These are phyloP conservation scores for Acyrthosiphon pisum DNA, from an alignment of 1,140 invertebrate genomes.

Conservation along the genomic window DNA sequence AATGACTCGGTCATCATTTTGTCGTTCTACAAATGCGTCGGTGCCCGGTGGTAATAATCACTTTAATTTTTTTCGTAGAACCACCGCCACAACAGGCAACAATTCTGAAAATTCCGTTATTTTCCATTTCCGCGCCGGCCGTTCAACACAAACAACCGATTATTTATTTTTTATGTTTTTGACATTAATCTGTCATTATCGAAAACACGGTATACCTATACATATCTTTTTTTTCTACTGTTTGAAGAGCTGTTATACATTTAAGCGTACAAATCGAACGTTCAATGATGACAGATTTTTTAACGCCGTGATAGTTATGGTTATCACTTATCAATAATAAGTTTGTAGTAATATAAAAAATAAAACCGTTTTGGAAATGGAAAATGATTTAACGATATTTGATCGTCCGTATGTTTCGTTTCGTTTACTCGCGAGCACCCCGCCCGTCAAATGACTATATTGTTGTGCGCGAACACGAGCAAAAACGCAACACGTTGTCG, in stretches of 20 bases:
- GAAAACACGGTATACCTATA: not conserved
- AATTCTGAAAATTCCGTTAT: constrained; percentile 11
- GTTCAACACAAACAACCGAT: not conserved
- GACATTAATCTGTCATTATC: not conserved
- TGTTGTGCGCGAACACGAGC: not conserved
- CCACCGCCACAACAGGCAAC: not conserved
- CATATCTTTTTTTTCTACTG: not conserved
- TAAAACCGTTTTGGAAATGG: not conserved
- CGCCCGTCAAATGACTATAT: not conserved
- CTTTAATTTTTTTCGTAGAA: not conserved
- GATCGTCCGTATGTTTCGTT: constrained; percentile 1
- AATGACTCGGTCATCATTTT: not conserved
- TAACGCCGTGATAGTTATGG: not conserved
- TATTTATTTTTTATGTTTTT: not conserved
- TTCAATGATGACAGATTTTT: not conserved
- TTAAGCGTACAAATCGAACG: not conserved
- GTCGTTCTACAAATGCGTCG: not conserved
- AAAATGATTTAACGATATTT: not conserved
- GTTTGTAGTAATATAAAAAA: not conserved
- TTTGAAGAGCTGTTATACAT: not conserved
- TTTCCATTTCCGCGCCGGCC: not conserved
- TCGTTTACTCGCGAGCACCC: not conserved
- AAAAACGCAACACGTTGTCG: constrained; percentile 34
- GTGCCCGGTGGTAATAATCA: not conserved
- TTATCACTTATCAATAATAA: not conserved